Evolutionary conservation across 2,888 invertebrate genomes (phyloP).

Genomic region (Netelia fuscicornis): DNA sequence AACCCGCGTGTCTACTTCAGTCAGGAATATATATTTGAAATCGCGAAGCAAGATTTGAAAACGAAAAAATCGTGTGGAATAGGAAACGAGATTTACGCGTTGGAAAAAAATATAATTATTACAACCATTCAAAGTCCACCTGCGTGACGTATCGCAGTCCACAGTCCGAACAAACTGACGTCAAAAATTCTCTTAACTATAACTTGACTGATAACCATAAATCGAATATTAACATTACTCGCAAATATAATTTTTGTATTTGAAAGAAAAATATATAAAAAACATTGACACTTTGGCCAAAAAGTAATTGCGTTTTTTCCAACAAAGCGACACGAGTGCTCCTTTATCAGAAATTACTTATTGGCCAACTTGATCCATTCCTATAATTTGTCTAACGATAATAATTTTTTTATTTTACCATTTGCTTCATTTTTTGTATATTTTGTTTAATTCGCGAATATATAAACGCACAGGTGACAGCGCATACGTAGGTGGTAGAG

Average conservation of each 20-base stretch:
- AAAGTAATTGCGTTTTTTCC: no score
- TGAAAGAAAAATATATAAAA: no score
- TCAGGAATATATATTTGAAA: neutral
- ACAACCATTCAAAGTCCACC: conserved; percentile 1
- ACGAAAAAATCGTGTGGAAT: neutral
- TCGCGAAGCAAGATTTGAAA: neutral
- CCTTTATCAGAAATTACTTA: no score
- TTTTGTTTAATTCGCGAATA: neutral
- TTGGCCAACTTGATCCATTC: no score
- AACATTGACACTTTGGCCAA: no score
- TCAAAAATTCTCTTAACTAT: neutral
- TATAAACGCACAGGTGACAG: neutral
- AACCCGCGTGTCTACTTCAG: neutral
- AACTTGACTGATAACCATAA: no score
- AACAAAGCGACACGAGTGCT: no score
- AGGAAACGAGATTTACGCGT: neutral
- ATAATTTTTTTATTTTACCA: neutral
- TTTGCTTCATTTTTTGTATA: neutral
- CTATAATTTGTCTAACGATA: neutral
- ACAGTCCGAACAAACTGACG: neutral
- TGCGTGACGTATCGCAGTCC: neutral
- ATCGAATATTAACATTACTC: neutral
- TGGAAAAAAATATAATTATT: neutral
- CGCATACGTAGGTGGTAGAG: conserved; percentile 5
- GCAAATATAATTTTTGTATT: no score